A percentile compares a stretch with the other conserved stretches of the same genome.
Evolutionary conservation across 2,113 vertebrate species (phyloP).

Genomic region (Corythoichthys haematopterus): DNA sequence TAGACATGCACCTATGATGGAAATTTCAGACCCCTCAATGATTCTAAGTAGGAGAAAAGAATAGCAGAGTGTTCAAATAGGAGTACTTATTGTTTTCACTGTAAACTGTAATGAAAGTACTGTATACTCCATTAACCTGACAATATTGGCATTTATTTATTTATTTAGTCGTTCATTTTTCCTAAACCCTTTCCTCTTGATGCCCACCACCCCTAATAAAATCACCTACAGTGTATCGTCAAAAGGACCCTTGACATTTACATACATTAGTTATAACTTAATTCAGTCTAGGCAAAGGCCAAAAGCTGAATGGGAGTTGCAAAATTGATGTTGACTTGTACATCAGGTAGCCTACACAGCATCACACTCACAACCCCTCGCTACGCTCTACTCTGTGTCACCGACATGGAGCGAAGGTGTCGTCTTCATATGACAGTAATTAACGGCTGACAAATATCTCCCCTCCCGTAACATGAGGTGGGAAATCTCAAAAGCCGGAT

Average conservation of each 20-base stretch:
- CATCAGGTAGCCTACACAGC: constrained; percentile 70
- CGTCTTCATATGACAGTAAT: constrained; percentile 90
- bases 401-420: constrained; percentile 80
- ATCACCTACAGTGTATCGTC: too few relatives aligned
- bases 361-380: constrained; percentile 59
- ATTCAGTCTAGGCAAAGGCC: neutral
- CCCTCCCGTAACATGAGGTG: constrained; percentile 86
- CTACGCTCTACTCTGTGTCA: constrained; percentile 54
- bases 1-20: too few relatives aligned
- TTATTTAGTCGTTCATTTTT: too few relatives aligned
- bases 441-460: constrained; percentile 97
- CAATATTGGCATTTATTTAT: too few relatives aligned
- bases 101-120: too few relatives aligned
- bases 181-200: too few relatives aligned
- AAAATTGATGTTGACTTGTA: constrained; percentile 39
- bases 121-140: too few relatives aligned
- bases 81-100: too few relatives aligned
- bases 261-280: neutral
- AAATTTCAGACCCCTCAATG: too few relatives aligned
- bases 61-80: too few relatives aligned
- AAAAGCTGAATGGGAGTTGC: constrained; percentile 18
- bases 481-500: constrained; percentile 84
- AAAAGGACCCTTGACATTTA: neutral
- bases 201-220: too few relatives aligned
- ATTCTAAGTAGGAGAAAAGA: too few relatives aligned